A percentile compares a stretch with the other conserved stretches of the same genome.
These are phyloP conservation scores for Brachionus angularis DNA, from an alignment of 1,140 invertebrate species.

Conservation along the genomic window DNA sequence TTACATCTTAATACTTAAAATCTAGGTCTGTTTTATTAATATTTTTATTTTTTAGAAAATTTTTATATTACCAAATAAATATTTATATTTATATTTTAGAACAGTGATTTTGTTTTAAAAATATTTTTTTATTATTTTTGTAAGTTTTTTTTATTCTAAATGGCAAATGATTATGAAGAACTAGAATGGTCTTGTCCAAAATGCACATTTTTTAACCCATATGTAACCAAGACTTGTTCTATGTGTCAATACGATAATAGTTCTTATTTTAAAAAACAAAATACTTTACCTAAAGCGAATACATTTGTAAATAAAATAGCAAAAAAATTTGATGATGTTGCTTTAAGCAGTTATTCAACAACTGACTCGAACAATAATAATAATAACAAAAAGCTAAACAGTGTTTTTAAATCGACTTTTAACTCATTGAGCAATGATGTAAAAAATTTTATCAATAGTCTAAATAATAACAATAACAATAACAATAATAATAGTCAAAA, in stretches of 20 bases:
- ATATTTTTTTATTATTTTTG: not conserved
- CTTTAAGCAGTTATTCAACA: too few relatives aligned
- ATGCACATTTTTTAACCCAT: slow-evolving; percentile 6
- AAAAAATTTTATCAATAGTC: slow-evolving; percentile 11
- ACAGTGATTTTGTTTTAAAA: too few relatives aligned
- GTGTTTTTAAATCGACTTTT: not conserved
- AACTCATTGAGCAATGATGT: slow-evolving; percentile 27
- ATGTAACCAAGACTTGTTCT: not conserved
- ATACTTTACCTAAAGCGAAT: too few relatives aligned
- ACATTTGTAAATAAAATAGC: too few relatives aligned
- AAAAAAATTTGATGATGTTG: too few relatives aligned
- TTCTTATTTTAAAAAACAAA: too few relatives aligned
- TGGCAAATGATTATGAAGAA: not conserved
- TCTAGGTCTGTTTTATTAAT: too few relatives aligned
- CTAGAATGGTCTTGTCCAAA: slow-evolving; percentile 6
- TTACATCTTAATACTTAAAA: too few relatives aligned
- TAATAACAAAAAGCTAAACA: slow-evolving; percentile 23
- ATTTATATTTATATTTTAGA: too few relatives aligned
- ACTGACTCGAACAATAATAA: slow-evolving; percentile 1
- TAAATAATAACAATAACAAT: not conserved
- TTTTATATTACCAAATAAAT: too few relatives aligned
- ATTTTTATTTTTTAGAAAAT: too few relatives aligned
- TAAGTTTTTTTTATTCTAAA: slow-evolving; percentile 10
- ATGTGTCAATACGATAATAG: slow-evolving; percentile 16
- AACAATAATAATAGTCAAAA: not conserved